Conservation (phyloP, 2,113 vertebrate genomes). For the Rhinichthys klamathensis region DNA sequence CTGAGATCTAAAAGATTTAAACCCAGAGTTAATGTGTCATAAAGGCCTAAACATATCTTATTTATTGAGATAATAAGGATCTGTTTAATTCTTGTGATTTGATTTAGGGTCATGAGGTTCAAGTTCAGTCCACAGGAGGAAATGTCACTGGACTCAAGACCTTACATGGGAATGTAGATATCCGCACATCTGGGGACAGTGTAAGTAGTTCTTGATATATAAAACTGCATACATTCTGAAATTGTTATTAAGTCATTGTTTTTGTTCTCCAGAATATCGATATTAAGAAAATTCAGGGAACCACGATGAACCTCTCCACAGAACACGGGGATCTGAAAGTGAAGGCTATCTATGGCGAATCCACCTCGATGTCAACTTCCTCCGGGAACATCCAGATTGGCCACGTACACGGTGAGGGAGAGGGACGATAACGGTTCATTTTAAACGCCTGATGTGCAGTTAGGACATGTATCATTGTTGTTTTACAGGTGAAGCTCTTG, state of each 20-base stretch:
- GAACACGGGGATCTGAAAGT: constrained; percentile 85
- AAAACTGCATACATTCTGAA: background rate
- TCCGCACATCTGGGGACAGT: constrained; percentile 81
- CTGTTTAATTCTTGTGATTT: background rate
- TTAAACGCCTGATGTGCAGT: background rate
- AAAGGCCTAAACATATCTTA: background rate
- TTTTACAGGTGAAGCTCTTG: constrained; percentile 66
- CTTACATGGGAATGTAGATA: constrained; percentile 87
- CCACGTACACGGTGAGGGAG: constrained; percentile 87
- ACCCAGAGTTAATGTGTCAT: background rate
- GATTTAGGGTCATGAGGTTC: constrained; percentile 82
- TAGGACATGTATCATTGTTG: background rate
- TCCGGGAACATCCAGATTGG: constrained; percentile 87
- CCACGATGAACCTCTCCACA: constrained; percentile 85
- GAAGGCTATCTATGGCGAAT: constrained; percentile 89
- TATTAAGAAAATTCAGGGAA: constrained; percentile 91
- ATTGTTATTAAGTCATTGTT: constrained; percentile 25
- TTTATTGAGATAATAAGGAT: background rate
- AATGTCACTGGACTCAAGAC: constrained; percentile 86
- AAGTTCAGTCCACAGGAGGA: constrained; percentile 82
- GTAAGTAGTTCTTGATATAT: constrained; percentile 71
- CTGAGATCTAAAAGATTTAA: background rate
- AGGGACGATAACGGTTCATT: background rate
- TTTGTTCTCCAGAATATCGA: constrained; percentile 79
- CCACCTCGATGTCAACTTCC: constrained; percentile 80